Evolutionary conservation across 2,888 invertebrate genomes (phyloP), one percentile per base, ranked within the genome.

Genomic region (Plebejus anna): DNA sequence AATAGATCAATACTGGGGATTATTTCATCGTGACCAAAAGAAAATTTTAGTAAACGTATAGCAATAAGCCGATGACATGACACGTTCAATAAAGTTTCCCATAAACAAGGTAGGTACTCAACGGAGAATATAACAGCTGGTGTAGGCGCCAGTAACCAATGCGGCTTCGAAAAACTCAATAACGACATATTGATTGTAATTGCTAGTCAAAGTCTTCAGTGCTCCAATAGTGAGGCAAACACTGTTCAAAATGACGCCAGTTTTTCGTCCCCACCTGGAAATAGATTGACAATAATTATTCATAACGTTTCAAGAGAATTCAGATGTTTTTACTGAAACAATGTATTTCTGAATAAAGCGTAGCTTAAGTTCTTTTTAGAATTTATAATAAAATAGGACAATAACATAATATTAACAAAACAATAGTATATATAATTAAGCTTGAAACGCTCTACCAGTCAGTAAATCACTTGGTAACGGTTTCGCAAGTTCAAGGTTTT

Each of bases 141-240:
- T 89, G 81, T 90, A 91, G 47, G 88, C 84, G 0, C 90, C 91
- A 0, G 87, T 87, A 4, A 87, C 89, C 2, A 89, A 82, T 2
- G 85, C 81, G 13, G 91, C 87, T 42, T 91, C 91, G 1, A 89
- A 38, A 79, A 89, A 87, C 81, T 91, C 91, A 51, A 91, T 82
- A 11, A 81, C 78, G 16, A 90, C 71, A 80, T 89, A 91, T 79
- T 86, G 82, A 32, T 80, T 22, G 82, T 90, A 91, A 13, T 87
- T 83, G 78, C 81, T 95, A 1, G 83, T 81, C 47, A 86, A 57
- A 22, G 78, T 78, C 42, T 80, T 80, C 22, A 80, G 70, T 0
- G 84, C 38, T 96, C 96, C 80, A 94, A 89, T 71, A 95, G 82
- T 22, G 94, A 94, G 28, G 94, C 94, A 0, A 91, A 81, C 75